Evolutionary conservation across 2,888 invertebrate genomes (phyloP).

Genomic region (Holacanthella duospinosa): DNA sequence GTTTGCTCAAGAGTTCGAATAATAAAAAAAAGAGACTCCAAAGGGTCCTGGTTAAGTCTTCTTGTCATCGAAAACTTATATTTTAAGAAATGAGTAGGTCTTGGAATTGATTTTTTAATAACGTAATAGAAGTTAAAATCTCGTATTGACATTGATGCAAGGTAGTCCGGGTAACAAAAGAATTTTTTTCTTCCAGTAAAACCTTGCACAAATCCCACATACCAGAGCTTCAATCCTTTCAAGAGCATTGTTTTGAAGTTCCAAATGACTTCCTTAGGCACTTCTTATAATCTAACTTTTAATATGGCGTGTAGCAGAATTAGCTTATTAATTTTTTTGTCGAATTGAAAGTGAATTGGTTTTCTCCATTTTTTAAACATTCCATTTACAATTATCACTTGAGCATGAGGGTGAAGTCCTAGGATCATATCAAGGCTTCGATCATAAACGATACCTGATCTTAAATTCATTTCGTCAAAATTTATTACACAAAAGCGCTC

Average conservation of each 20-base stretch:
- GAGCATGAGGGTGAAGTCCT: too few relatives aligned
- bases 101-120: background rate
- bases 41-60: background rate
- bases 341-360: too few relatives aligned
- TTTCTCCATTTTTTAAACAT: too few relatives aligned
- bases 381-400: too few relatives aligned
- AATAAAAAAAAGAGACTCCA: background rate
- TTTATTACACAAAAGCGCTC: too few relatives aligned
- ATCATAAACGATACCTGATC: too few relatives aligned
- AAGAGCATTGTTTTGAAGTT: background rate
- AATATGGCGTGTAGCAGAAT: too few relatives aligned
- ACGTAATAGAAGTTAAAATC: background rate
- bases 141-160: background rate
- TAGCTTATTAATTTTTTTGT: too few relatives aligned
- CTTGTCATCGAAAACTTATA: background rate
- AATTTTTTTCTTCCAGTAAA: background rate
- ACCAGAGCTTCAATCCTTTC: background rate
- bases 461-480: too few relatives aligned
- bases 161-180: background rate
- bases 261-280: background rate
- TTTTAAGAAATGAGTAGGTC: background rate
- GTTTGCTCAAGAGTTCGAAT: background rate
- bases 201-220: background rate
- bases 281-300: too few relatives aligned
- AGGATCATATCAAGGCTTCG: too few relatives aligned